Evolutionary conservation across 2,888 invertebrate genomes (phyloP).

Genomic region (Iselma pallidipennis): DNA sequence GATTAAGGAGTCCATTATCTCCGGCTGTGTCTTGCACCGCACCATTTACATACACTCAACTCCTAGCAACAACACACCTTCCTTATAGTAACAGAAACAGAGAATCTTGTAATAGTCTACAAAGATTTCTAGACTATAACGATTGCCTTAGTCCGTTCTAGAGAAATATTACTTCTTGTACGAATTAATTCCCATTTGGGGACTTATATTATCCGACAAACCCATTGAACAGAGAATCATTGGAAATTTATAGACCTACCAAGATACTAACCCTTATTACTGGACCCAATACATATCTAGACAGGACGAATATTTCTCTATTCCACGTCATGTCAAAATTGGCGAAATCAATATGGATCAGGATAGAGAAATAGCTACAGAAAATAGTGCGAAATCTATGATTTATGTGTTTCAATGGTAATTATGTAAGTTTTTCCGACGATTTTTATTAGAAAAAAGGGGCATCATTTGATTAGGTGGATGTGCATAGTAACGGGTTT

Average conservation of each 20-base stretch:
- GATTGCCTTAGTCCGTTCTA: background rate
- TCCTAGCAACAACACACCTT: constrained; percentile 12
- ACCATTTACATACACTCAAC: constrained; percentile 41
- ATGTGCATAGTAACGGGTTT: background rate
- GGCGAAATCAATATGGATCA: background rate
- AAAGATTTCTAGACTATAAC: background rate
- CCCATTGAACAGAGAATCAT: constrained; percentile 13
- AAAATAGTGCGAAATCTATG: background rate
- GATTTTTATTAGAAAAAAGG: too few relatives aligned
- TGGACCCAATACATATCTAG: background rate
- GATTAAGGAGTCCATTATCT: constrained; percentile 49
- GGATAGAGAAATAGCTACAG: background rate
- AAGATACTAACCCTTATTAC: background rate
- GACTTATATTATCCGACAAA: constrained; percentile 14
- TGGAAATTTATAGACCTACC: constrained; percentile 9
- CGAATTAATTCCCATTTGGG: constrained; percentile 17
- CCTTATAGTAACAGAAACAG: constrained; percentile 7
- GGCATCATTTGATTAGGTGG: background rate
- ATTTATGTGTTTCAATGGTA: too few relatives aligned
- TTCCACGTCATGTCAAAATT: background rate
- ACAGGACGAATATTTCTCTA: background rate
- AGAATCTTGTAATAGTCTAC: background rate
- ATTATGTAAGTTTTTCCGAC: too few relatives aligned
- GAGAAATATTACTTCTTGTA: constrained; percentile 20
- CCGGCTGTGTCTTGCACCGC: constrained; percentile 43